Evolutionary conservation across 2,797 vertebrate genomes (phyloP).

Genomic region (Threskiornis aethiopicus): DNA sequence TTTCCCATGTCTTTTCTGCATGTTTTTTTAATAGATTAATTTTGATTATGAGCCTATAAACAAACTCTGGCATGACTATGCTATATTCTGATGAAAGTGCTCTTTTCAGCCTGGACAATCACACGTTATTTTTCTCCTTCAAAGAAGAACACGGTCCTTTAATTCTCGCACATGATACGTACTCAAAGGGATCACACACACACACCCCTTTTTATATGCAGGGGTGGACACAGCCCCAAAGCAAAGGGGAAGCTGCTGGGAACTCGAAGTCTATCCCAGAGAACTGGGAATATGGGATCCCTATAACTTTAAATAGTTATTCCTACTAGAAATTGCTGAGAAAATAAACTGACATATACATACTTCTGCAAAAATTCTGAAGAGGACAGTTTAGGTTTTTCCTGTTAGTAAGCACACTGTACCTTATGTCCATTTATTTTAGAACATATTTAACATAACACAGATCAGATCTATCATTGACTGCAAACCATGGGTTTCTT

Average conservation of each 20-base stretch:
- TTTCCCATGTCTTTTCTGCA: neutral
- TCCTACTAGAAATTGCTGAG: neutral
- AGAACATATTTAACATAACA: neutral
- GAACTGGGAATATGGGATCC: neutral
- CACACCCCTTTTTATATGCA: fast-evolving
- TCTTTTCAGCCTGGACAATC: neutral
- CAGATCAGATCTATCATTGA: neutral
- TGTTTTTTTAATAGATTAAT: neutral
- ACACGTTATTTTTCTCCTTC: neutral
- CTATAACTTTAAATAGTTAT: neutral
- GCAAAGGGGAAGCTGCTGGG: neutral
- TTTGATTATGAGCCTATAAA: neutral
- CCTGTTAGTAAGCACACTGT: neutral
- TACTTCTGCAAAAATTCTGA: neutral
- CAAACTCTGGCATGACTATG: neutral
- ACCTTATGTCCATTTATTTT: neutral
- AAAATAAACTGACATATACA: neutral
- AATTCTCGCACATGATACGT: too few species aligned
- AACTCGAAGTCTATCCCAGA: neutral
- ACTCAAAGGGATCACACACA: neutral
- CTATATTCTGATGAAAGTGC: neutral
- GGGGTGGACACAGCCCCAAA: fast-evolving
- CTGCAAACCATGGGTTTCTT: neutral
- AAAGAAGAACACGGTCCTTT: neutral
- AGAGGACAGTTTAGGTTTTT: neutral